These are phyloP conservation scores for Rhodeus uyekii DNA, from an alignment of 2,797 vertebrate genomes.

Conservation along the genomic window DNA sequence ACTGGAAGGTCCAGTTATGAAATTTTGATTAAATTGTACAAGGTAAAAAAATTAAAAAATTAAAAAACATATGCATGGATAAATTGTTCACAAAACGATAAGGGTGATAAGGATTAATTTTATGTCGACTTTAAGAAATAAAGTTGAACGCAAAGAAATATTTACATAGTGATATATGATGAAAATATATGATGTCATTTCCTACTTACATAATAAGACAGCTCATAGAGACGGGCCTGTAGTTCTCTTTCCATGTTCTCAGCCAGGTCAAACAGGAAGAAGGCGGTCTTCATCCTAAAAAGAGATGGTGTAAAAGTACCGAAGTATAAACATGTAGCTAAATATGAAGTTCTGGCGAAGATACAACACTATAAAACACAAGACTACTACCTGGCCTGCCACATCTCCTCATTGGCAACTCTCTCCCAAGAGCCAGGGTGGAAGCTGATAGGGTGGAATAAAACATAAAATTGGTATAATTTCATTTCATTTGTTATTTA, in stretches of 20 bases:
- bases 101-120: background rate
- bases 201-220: slow-evolving; percentile 78
- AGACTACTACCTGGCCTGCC: slow-evolving; percentile 92
- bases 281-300: slow-evolving; percentile 95
- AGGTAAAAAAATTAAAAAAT: background rate
- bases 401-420: slow-evolving; percentile 98
- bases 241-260: slow-evolving; percentile 75
- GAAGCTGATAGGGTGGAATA: slow-evolving; percentile 79
- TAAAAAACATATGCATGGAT: no score
- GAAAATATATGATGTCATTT: background rate
- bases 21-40: background rate
- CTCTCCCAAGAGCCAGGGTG: slow-evolving; percentile 90
- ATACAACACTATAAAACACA: background rate
- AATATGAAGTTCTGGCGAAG: background rate
- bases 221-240: slow-evolving; percentile 74
- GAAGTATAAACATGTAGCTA: background rate
- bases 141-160: background rate
- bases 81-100: background rate
- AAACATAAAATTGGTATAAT: slow-evolving; percentile 42
- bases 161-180: background rate
- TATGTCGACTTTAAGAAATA: background rate
- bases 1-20: background rate
- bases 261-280: slow-evolving; percentile 96
- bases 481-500: slow-evolving; percentile 53
- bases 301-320: background rate